Percentiles rank a stretch among this genome's conserved stretches.
These are phyloP conservation scores for Hemiprocne comata DNA, from an alignment of 2,113 vertebrate genomes.

Conservation along the genomic window DNA sequence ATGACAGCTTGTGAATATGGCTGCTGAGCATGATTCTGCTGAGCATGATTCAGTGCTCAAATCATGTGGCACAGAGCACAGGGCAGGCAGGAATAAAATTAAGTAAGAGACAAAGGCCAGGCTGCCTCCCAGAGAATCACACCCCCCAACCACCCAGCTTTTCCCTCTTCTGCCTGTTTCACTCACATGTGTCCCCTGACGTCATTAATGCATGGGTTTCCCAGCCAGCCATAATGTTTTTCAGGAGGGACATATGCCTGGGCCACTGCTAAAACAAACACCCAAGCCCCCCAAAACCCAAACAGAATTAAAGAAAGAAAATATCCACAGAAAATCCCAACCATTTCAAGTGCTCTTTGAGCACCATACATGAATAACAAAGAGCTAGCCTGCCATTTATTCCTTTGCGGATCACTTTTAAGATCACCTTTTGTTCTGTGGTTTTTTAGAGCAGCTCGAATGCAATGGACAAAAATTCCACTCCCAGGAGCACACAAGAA, in stretches of 20 bases:
- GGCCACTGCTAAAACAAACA: slow-evolving; percentile 22
- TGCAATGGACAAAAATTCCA: slow-evolving; percentile 62
- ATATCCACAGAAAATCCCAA: slow-evolving; percentile 45
- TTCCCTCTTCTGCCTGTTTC: not conserved
- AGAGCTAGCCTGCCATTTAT: slow-evolving; percentile 63
- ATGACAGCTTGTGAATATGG: slow-evolving; percentile 59
- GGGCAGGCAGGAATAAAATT: slow-evolving; percentile 49
- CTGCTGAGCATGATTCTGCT: slow-evolving; percentile 60
- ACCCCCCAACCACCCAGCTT: not conserved
- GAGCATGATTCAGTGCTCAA: slow-evolving; percentile 48
- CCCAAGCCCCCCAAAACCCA: not conserved
- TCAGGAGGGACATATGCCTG: not conserved
- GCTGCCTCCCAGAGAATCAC: slow-evolving; percentile 26
- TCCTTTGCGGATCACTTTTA: slow-evolving; percentile 63
- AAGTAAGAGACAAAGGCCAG: slow-evolving; percentile 55
- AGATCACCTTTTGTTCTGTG: slow-evolving; percentile 64
- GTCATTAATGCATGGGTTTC: not conserved
- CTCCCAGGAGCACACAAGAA: slow-evolving; percentile 65
- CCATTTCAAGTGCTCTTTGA: slow-evolving; percentile 65
- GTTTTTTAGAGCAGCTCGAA: slow-evolving; percentile 53
- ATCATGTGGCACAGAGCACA: slow-evolving; percentile 2
- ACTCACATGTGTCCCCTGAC: not conserved
- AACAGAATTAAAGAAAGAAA: slow-evolving; percentile 15
- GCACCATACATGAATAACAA: slow-evolving; percentile 62
- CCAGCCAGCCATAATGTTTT: slow-evolving; percentile 1